These are phyloP conservation scores for Serinus canaria DNA, from an alignment of 2,113 vertebrate species.

Conservation along the genomic window DNA sequence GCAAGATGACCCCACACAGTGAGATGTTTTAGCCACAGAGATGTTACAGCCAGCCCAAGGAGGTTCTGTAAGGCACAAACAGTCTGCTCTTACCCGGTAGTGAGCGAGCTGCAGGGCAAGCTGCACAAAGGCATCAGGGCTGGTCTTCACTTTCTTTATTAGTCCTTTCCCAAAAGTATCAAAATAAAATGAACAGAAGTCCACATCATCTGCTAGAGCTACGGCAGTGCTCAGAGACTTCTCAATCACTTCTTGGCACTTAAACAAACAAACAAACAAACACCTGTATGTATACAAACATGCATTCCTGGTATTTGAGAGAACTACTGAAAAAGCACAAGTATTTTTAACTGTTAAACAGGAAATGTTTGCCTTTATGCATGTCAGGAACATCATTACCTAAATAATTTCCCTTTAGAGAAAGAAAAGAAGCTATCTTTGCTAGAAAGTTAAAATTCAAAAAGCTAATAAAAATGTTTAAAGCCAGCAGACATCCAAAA, in stretches of 20 bases:
- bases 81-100: slow-evolving; percentile 77
- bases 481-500: background rate
- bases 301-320: background rate
- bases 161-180: slow-evolving; percentile 87
- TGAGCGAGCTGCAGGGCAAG: slow-evolving; percentile 93
- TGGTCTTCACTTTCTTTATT: slow-evolving; percentile 92
- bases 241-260: slow-evolving; percentile 89
- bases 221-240: slow-evolving; percentile 78
- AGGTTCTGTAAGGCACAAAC: background rate
- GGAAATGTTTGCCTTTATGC: background rate
- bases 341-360: background rate
- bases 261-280: background rate
- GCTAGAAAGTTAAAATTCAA: background rate
- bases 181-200: slow-evolving; percentile 86
- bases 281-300: background rate
- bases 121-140: slow-evolving; percentile 94
- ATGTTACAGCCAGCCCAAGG: background rate
- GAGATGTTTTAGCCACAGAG: background rate
- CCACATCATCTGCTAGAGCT: slow-evolving; percentile 87
- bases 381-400: background rate
- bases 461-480: background rate
- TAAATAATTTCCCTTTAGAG: background rate
- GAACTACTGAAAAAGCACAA: background rate
- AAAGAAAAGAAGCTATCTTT: background rate
- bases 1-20: background rate